A percentile compares a stretch with the other conserved stretches of the same genome.
Conservation (phyloP, 2,888 invertebrate species). For the Scaptomyza tumidula region DNA sequence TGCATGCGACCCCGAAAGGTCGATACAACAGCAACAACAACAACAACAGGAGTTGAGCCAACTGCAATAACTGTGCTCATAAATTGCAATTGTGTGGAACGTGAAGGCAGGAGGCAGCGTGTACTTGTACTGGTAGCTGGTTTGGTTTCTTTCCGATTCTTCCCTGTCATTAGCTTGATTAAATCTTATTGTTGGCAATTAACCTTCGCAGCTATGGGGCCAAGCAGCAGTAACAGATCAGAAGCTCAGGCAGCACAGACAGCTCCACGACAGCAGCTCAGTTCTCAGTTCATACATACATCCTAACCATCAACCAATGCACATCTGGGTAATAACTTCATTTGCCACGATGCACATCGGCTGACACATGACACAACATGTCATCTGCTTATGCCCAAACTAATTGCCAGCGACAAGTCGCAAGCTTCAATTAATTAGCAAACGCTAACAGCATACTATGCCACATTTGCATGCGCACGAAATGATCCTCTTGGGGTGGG, state of each 20-base stretch:
- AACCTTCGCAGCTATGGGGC: conserved; percentile 70
- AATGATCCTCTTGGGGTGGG: conserved; percentile 8
- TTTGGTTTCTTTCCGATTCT: conserved; percentile 31
- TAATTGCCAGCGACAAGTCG: conserved; percentile 74
- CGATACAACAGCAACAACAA: conserved; percentile 23
- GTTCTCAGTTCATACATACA: conserved; percentile 12
- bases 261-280: conserved; percentile 10
- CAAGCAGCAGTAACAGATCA: conserved; percentile 38
- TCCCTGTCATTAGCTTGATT: conserved; percentile 78
- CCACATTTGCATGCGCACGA: conserved; percentile 61
- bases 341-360: conserved; percentile 48
- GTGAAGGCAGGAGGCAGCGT: conserved; percentile 18
- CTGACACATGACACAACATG: conserved; percentile 74
- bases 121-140: conserved; percentile 36
- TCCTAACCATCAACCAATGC: conserved; percentile 27
- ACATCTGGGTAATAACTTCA: conserved; percentile 66
- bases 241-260: conserved; percentile 14
- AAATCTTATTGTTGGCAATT: conserved; percentile 79
- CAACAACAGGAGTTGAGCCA: conserved; percentile 17
- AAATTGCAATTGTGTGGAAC: conserved; percentile 71
- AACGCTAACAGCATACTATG: conserved; percentile 56
- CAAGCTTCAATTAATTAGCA: conserved; percentile 70
- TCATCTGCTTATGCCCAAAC: conserved; percentile 66
- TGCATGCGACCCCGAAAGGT: conserved; percentile 74
- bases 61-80: conserved; percentile 51